These are phyloP conservation scores for Betta splendens DNA, from an alignment of 2,797 vertebrate genomes.

Conservation along the genomic window DNA sequence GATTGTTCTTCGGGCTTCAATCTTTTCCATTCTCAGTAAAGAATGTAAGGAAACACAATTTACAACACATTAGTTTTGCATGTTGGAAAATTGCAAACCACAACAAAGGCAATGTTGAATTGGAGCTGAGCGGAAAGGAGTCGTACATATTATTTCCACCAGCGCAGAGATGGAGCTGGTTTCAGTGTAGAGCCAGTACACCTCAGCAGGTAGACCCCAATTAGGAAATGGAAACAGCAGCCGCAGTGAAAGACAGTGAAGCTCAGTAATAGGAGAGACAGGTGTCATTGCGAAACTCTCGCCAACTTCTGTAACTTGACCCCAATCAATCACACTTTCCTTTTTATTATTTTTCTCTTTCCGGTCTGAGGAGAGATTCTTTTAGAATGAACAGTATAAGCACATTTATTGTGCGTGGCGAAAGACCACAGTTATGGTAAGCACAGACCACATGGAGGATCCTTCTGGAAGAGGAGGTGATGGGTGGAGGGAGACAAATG, in stretches of 20 bases:
- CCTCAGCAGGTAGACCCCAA: constrained; percentile 19
- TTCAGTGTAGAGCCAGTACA: constrained; percentile 11
- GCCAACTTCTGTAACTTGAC: constrained; percentile 23
- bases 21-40: not conserved
- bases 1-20: not conserved
- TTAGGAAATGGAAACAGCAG: constrained; percentile 20
- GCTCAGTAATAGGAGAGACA: constrained; percentile 44
- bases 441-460: too few species aligned
- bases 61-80: not conserved
- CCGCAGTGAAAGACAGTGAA: constrained; percentile 7
- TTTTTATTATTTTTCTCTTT: too few species aligned
- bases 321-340: constrained; percentile 12
- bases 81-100: not conserved
- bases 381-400: too few species aligned
- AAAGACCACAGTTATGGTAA: too few species aligned
- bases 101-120: not conserved
- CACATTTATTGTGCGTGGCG: too few species aligned
- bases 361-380: too few species aligned
- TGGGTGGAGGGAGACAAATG: too few species aligned
- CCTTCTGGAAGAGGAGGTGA: too few species aligned
- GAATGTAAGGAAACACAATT: not conserved
- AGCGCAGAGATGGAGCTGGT: not conserved
- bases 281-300: constrained; percentile 24
- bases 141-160: not conserved
- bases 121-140: not conserved